Conservation (phyloP, 64 coral and sea anemone genomes). For the Anthopleura sola region DNA sequence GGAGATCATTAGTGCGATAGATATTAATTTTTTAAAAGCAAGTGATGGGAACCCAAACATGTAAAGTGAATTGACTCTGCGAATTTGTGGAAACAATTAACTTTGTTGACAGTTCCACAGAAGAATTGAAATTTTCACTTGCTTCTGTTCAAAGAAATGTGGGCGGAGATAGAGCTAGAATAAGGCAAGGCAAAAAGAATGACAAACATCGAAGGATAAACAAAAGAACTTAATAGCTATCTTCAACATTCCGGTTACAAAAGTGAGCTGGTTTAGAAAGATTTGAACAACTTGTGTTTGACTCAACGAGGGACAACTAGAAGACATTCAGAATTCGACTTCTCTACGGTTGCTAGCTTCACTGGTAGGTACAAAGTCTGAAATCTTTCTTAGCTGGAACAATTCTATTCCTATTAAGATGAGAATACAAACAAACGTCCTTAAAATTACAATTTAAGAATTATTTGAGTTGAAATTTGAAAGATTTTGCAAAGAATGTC, state of each 20-base stretch:
- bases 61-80: neutral
- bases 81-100: neutral
- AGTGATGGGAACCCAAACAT: neutral
- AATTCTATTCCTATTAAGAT: neutral
- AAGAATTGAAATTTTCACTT: neutral
- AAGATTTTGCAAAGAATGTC: neutral
- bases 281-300: neutral
- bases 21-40: neutral
- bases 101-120: neutral
- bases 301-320: neutral
- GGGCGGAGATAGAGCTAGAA: neutral
- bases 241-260: neutral
- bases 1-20: conserved; percentile 1
- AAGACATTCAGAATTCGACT: neutral
- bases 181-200: neutral
- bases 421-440: neutral
- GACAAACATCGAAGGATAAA: neutral
- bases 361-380: neutral
- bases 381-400: neutral
- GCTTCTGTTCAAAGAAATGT: neutral
- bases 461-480: neutral
- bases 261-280: neutral
- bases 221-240: neutral
- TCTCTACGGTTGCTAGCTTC: neutral
- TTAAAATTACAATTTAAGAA: neutral